A percentile compares a stretch with the other conserved stretches of the same genome.
Conservation (phyloP, 1,140 invertebrate species). For the Drosophila pallidifrons region DNA sequence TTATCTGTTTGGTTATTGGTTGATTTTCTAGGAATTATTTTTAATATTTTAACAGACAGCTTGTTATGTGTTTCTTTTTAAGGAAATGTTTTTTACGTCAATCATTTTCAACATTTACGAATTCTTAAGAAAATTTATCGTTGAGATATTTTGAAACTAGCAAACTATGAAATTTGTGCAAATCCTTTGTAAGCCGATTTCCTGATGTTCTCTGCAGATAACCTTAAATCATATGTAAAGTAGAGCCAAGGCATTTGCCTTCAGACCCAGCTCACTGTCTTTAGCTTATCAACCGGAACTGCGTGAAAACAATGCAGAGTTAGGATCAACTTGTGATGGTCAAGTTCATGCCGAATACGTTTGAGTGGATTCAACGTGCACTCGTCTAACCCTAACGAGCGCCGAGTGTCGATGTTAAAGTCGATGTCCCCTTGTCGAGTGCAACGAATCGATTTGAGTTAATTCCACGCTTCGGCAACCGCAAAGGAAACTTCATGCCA, state of each 20-base stretch:
- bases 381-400: background rate
- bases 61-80: too few relatives aligned
- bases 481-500: constrained; percentile 20
- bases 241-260: background rate
- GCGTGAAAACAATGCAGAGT: background rate
- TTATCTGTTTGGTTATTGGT: too few relatives aligned
- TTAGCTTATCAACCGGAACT: background rate
- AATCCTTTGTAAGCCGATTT: background rate
- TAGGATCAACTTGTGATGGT: constrained; percentile 1
- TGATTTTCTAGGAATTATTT: too few relatives aligned
- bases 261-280: background rate
- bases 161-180: too few relatives aligned
- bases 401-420: background rate
- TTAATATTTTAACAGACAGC: too few relatives aligned
- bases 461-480: constrained; percentile 51
- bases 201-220: background rate
- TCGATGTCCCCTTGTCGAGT: constrained; percentile 28
- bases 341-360: background rate
- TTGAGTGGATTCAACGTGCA: constrained; percentile 21
- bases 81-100: too few relatives aligned
- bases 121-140: too few relatives aligned
- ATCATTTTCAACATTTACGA: too few relatives aligned
- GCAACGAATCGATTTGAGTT: constrained; percentile 50
- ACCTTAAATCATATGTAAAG: background rate
- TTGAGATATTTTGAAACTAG: too few relatives aligned